phyloP scores from a whole-genome alignment of 23 tunicate genomes.

The Trididemnum miniatum region DNA sequence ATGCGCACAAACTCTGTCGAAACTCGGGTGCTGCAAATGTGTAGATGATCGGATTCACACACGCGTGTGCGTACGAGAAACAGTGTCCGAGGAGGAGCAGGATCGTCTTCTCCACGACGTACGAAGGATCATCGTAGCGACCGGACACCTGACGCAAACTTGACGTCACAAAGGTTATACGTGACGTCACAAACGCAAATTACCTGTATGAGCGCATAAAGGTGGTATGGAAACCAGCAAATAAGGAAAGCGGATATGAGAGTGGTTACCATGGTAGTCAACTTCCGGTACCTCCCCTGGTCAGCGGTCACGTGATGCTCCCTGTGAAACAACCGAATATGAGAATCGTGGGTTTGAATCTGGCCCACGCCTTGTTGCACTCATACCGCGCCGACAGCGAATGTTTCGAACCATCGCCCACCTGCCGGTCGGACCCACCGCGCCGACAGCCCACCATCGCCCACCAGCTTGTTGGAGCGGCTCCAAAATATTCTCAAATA shows the following conservation, averaged over 20 bases:
- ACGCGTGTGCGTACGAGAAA: constrained; percentile 74
- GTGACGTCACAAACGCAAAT: too few species aligned
- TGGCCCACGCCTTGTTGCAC: too few species aligned
- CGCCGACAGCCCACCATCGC: too few species aligned
- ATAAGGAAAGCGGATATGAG: constrained; percentile 68
- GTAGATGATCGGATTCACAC: constrained; percentile 77
- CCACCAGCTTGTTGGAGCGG: too few species aligned
- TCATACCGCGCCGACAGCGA: too few species aligned
- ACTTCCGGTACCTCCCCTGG: constrained; percentile 41
- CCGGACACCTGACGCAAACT: not conserved
- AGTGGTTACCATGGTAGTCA: constrained; percentile 46
- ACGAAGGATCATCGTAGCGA: not conserved
- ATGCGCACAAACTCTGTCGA: constrained; percentile 33
- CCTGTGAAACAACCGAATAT: too few species aligned
- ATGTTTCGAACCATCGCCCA: too few species aligned
- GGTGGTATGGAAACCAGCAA: constrained; percentile 80
- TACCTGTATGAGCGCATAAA: constrained; percentile 35
- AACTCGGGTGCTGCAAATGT: constrained; percentile 78
- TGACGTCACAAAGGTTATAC: too few species aligned
- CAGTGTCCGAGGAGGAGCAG: constrained; percentile 12
- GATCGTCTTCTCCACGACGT: not conserved
- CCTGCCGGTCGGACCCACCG: too few species aligned
- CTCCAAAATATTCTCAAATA: too few species aligned
- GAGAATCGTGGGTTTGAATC: too few species aligned
- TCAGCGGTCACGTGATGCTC: too few species aligned